Percentiles rank a stretch among this genome's conserved stretches.
Conservation (phyloP, 2,888 invertebrate species). For the Taphrorychus bicolor region DNA sequence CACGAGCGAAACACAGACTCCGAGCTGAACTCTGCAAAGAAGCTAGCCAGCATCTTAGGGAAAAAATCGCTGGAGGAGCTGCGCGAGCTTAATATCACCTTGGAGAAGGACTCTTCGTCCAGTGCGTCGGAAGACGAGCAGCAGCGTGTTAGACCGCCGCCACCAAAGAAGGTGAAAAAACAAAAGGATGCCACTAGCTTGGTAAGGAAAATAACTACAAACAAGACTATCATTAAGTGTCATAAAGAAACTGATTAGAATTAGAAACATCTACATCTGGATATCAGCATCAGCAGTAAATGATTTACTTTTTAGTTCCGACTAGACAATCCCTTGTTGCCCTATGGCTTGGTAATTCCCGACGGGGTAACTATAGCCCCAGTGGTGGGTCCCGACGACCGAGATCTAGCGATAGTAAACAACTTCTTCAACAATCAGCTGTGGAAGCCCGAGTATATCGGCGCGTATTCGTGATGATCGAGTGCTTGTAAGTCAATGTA, state of each 20-base stretch:
- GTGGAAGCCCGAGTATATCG: slow-evolving; percentile 65
- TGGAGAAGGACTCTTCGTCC: slow-evolving; percentile 23
- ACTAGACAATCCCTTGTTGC: slow-evolving; percentile 58
- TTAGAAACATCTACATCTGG: too few relatives aligned
- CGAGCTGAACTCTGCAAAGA: slow-evolving; percentile 31
- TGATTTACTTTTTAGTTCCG: slow-evolving; percentile 10
- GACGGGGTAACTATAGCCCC: slow-evolving; percentile 61
- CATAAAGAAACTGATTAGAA: background rate
- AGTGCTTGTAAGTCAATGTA: background rate
- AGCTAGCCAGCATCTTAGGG: slow-evolving; percentile 32
- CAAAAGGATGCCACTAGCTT: slow-evolving; percentile 17
- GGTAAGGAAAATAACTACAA: slow-evolving; percentile 18
- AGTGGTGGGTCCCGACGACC: slow-evolving; percentile 59
- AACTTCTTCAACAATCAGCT: slow-evolving; percentile 65
- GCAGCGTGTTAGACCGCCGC: slow-evolving; percentile 40
- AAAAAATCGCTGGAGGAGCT: slow-evolving; percentile 34
- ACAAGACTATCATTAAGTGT: background rate
- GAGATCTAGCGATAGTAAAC: slow-evolving; percentile 63
- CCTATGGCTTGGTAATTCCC: slow-evolving; percentile 59
- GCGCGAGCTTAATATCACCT: slow-evolving; percentile 30
- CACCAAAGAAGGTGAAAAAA: slow-evolving; percentile 37
- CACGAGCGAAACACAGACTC: slow-evolving; percentile 6
- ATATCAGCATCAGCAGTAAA: too few relatives aligned
- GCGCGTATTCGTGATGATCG: slow-evolving; percentile 56
- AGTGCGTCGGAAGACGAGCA: slow-evolving; percentile 31